phyloP scores from a whole-genome alignment of 2,888 invertebrate species.

The Tipula vernalis region DNA sequence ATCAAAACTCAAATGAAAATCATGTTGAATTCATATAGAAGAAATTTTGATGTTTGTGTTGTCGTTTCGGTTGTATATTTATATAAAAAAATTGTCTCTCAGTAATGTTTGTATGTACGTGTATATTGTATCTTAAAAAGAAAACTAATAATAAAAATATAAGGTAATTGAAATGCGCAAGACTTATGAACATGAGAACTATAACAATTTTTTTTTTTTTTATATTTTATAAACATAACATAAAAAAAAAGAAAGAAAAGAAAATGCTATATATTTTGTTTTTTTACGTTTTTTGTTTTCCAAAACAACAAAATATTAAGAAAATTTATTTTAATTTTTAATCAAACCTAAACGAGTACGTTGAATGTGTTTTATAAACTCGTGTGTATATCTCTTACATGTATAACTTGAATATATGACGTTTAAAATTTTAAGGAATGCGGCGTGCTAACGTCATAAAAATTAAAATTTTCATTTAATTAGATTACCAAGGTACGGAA shows the following conservation, averaged over 20 bases:
- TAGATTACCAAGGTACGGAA: background rate
- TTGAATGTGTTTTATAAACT: background rate
- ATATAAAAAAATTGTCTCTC: background rate
- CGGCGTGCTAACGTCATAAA: background rate
- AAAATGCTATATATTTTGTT: background rate
- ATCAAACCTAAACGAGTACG: background rate
- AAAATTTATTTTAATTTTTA: background rate
- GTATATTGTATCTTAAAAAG: background rate
- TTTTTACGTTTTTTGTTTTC: background rate
- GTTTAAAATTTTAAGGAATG: background rate
- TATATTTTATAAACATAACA: background rate
- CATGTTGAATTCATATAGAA: background rate
- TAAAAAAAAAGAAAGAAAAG: background rate
- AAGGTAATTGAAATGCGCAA: slow-evolving; percentile 4
- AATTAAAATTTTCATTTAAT: background rate
- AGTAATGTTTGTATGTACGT: background rate
- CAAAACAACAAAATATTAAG: background rate
- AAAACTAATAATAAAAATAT: background rate
- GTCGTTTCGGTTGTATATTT: background rate
- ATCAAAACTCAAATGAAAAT: background rate
- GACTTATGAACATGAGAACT: background rate
- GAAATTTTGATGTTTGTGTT: background rate
- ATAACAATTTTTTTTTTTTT: background rate
- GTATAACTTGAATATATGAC: background rate
- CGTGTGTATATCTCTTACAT: background rate